A percentile compares a stretch with the other conserved stretches of the same genome.
These are phyloP conservation scores for Strongylocentrotus purpuratus DNA, from an alignment of 35 echinoderm and acorn worm genomes.

Conservation along the genomic window DNA sequence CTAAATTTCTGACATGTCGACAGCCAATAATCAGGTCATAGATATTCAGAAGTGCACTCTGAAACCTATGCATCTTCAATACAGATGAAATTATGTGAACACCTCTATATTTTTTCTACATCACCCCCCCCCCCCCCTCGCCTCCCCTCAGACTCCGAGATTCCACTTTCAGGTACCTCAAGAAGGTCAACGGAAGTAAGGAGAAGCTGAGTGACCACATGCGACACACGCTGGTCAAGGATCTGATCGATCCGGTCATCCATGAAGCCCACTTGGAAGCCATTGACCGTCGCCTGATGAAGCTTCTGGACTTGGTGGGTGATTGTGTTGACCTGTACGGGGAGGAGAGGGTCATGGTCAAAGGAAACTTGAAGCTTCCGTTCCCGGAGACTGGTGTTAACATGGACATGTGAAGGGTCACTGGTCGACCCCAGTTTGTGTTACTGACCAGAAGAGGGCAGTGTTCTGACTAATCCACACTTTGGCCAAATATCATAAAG, in stretches of 20 bases:
- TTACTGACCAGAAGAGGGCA: not conserved
- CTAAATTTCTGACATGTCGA: too few species aligned
- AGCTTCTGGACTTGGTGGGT: slow-evolving; percentile 42
- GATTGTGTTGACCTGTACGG: slow-evolving; percentile 54
- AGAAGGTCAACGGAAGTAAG: slow-evolving; percentile 29
- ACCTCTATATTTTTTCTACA: not conserved
- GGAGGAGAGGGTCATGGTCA: slow-evolving; percentile 50
- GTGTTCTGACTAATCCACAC: not conserved
- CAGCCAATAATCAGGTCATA: too few species aligned
- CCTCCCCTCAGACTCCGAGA: slow-evolving; percentile 56
- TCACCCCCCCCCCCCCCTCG: not conserved
- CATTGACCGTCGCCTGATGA: slow-evolving; percentile 71
- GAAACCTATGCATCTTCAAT: not conserved
- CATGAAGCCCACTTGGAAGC: slow-evolving; percentile 60
- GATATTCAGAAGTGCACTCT: too few species aligned
- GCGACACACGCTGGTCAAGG: slow-evolving; percentile 59
- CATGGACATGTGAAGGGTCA: not conserved
- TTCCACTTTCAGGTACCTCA: slow-evolving; percentile 64
- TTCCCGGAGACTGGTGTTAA: not conserved
- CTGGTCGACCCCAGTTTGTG: not conserved
- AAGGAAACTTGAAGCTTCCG: not conserved
- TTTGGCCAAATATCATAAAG: not conserved
- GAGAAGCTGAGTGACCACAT: slow-evolving; percentile 68
- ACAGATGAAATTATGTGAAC: not conserved
- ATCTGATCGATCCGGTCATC: slow-evolving; percentile 72